phyloP scores from a whole-genome alignment of 2,113 vertebrate genomes.

The Crotalus horridus region DNA sequence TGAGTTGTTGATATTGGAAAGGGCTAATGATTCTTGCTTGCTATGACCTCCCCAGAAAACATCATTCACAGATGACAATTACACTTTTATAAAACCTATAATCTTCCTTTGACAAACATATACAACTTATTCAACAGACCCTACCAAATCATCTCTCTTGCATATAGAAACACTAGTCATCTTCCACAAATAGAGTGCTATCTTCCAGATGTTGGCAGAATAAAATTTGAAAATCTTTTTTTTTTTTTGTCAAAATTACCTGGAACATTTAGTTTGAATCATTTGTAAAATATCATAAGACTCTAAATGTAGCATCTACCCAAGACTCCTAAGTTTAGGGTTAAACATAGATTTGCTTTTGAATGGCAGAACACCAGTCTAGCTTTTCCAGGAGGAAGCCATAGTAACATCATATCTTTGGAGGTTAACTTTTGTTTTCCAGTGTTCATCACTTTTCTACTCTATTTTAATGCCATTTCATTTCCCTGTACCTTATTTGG shows the following conservation, averaged over 20 bases:
- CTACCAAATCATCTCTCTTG: neutral
- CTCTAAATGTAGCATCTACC: neutral
- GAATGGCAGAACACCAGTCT: neutral
- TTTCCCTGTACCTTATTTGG: neutral
- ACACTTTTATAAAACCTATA: neutral
- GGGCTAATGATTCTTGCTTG: neutral
- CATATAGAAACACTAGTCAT: neutral
- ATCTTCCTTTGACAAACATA: neutral
- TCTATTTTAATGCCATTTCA: neutral
- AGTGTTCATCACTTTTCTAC: neutral
- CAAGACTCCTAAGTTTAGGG: neutral
- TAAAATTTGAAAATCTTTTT: neutral
- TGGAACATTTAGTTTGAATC: neutral
- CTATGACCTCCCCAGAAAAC: neutral
- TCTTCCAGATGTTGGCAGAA: neutral
- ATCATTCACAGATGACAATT: neutral
- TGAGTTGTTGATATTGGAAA: neutral
- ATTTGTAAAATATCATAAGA: neutral
- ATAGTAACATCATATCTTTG: neutral
- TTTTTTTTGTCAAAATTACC: neutral
- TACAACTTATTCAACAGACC: neutral
- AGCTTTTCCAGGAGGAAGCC: neutral
- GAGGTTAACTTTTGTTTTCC: slow-evolving; percentile 13
- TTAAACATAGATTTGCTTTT: slow-evolving; percentile 4
- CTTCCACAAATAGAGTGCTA: neutral